A percentile compares a stretch with the other conserved stretches of the same genome.
Evolutionary conservation across 2,113 vertebrate species (phyloP).

Genomic region (Chrysemys picta): DNA sequence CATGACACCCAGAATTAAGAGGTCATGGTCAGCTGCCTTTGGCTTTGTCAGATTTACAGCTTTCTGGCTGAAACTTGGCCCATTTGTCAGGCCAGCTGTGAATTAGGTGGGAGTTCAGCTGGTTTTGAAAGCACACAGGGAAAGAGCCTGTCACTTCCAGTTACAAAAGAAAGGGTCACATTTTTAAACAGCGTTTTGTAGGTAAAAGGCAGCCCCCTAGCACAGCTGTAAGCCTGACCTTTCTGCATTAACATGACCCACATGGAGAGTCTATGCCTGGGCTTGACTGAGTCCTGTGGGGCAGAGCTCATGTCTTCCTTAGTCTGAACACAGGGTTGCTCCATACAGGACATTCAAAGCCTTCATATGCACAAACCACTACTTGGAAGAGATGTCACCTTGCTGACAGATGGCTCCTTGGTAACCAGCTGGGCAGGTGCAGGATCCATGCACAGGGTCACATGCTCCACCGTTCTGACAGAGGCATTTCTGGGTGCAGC

Average conservation of each 20-base stretch:
- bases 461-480: slow-evolving; percentile 83
- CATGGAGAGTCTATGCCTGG: neutral
- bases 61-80: neutral
- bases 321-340: fast-evolving
- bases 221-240: neutral
- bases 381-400: slow-evolving; percentile 57
- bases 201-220: neutral
- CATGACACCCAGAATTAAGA: fast-evolving
- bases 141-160: neutral
- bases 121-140: neutral
- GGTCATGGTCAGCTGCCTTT: fast-evolving
- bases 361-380: neutral
- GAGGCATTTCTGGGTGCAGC: slow-evolving; percentile 81
- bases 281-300: neutral
- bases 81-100: neutral
- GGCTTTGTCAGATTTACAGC: neutral
- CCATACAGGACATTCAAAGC: fast-evolving
- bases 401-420: slow-evolving; percentile 79
- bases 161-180: neutral
- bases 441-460: slow-evolving; percentile 78
- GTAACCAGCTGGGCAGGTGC: slow-evolving; percentile 83
- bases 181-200: neutral
- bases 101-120: neutral
- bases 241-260: fast-evolving
- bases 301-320: neutral